Evolutionary conservation across 2,113 vertebrate genomes (phyloP).

Genomic region (Colinus virginianus): DNA sequence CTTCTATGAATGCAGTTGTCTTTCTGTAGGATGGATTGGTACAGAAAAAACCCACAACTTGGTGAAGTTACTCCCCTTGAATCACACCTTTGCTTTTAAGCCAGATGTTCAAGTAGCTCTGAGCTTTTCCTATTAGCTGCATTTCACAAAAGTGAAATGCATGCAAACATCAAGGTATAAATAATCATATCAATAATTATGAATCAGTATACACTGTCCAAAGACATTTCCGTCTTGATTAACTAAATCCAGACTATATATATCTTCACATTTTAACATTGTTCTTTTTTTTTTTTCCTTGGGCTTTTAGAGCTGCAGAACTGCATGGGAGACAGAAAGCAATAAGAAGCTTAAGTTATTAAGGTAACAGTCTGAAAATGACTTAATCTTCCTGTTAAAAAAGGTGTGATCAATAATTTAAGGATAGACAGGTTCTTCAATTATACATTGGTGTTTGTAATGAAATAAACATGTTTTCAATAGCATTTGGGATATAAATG

Average conservation of each 20-base stretch:
- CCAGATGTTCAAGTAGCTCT: slow-evolving; percentile 13
- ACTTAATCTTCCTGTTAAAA: slow-evolving; percentile 68
- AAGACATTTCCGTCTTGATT: slow-evolving; percentile 13
- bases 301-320: neutral
- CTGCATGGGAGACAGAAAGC: slow-evolving; percentile 12
- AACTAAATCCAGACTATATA: slow-evolving; percentile 27
- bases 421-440: slow-evolving; percentile 74
- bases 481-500: slow-evolving; percentile 76
- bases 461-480: slow-evolving; percentile 77
- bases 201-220: neutral
- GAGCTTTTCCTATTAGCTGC: slow-evolving; percentile 1
- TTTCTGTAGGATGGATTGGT: neutral
- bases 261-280: neutral
- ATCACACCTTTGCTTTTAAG: slow-evolving; percentile 30
- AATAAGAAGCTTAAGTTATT: slow-evolving; percentile 20
- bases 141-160: neutral
- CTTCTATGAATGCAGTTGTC: neutral
- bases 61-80: neutral
- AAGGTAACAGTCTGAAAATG: neutral
- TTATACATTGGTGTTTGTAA: slow-evolving; percentile 79
- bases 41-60: neutral
- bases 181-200: neutral
- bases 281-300: neutral
- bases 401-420: slow-evolving; percentile 75
- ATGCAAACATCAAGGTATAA: neutral